These are phyloP conservation scores for Fundulus diaphanus DNA, from an alignment of 2,797 vertebrate genomes.

Conservation along the genomic window DNA sequence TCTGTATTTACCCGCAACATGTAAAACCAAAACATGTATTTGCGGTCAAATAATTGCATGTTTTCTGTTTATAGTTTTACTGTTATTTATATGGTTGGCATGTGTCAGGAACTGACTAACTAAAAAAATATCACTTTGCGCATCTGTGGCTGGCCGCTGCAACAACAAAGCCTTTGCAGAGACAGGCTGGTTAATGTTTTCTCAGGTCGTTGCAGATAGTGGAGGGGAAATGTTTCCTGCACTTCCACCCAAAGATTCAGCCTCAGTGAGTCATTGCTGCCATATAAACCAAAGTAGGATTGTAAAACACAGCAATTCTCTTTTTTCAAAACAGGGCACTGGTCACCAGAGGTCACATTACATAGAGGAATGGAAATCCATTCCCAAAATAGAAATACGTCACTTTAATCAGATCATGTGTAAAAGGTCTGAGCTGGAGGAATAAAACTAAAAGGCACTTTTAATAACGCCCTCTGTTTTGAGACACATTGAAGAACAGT, in stretches of 20 bases:
- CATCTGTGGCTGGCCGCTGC: constrained; percentile 1
- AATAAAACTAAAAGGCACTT: neutral
- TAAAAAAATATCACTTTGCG: neutral
- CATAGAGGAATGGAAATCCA: neutral
- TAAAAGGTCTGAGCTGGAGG: neutral
- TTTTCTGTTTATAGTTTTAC: constrained; percentile 3
- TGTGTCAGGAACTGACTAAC: neutral
- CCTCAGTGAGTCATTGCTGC: constrained; percentile 58
- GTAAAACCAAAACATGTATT: neutral
- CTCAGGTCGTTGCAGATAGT: constrained; percentile 51
- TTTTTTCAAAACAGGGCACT: neutral
- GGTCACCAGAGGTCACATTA: constrained; percentile 10
- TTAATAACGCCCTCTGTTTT: neutral
- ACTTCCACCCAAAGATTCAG: constrained; percentile 41
- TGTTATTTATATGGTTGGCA: constrained; percentile 1
- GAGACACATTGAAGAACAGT: neutral
- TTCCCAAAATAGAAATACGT: neutral
- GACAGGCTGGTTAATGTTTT: constrained; percentile 62
- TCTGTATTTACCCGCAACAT: neutral
- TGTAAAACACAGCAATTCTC: constrained; percentile 51
- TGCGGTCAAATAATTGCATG: neutral
- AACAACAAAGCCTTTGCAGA: constrained; percentile 15
- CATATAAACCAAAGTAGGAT: constrained; percentile 50
- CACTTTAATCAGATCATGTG: neutral
- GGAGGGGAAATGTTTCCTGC: constrained; percentile 56